Base-by-base conservation (phyloP, 2,888 invertebrate genomes). In the Leptarthrus brevirostris region DNA sequence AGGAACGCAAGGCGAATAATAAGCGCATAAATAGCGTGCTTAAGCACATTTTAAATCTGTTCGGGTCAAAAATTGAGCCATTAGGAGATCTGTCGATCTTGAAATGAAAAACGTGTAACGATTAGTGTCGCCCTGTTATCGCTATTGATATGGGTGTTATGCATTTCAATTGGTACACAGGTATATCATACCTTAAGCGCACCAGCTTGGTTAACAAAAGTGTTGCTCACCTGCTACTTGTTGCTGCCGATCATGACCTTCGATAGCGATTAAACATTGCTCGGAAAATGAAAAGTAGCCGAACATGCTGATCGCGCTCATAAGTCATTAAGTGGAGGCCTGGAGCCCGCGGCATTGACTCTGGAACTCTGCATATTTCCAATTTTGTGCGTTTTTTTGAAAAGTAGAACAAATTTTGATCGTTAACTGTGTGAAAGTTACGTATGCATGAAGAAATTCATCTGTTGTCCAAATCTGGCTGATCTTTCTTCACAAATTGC, bases 1-100 rank as follows among this genome's bases (percentile, higher is more conserved):
- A 56, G 56, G 56, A 34, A 30, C 5, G 14, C 34, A 14, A 26
- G 16, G 24, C 30, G 58, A 58, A 36, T 26, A 56, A 34, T 56
- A 12, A 56, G 10, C 56, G 30, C 30, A 56, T 16, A 34, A 30
- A 3, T 10, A 30, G 18, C 34, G 2, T 0, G 30, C 16, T 58
- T 58, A 20, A 58, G 36, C 8, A 18, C 4, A 34, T 36, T 36
- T 58, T 58, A 34, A 58, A 58, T 6, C 40, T 36, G 36, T 12
- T 24, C 44, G 64, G 44, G 64, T 64, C 44, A 44, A 64, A 64
- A 64, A 64, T 64, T 20, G 22, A 47, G 64, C 44, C 47, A 64
- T 64, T 64, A 64, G 20, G n/a, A 44, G 47, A 47, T 24, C 16
- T 44, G 64, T 44, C 61, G 16, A 2, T n/a, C 20, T n/a, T 44